Base-by-base conservation (phyloP, 1,140 invertebrate species). In the Drosophila watanabei region DNA sequence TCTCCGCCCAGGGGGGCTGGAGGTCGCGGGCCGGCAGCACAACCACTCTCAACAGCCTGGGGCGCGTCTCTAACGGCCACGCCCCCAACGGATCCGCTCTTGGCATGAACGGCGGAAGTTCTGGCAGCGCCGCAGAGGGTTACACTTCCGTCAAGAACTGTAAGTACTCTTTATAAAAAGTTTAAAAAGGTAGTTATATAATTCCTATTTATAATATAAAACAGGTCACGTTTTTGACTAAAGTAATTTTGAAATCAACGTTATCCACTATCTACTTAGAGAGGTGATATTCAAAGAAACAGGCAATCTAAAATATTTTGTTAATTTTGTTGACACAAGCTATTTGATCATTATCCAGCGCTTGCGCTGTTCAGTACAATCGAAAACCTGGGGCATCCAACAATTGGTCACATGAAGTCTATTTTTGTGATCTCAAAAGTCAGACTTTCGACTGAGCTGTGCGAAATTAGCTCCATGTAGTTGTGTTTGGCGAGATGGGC, bases 21-120 rank as follows among this genome's bases (percentile, higher is more conserved):
- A 68, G 94, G 56, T 94, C 94, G 6, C 89, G 93, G 13, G 93
- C 94, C 14, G 95, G 95, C 10, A 95, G 94, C 51, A 95, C 94
- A 7, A 94, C 95, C 61, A 95, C 95, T 1, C 85, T 95, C 1
- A 95, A 95, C 75, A 95, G 94, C 45, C 91, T 94, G 51, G 94
- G 93, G 18, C 71, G 92, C 10, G 78, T 79, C 8, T 91, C 85
- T 1, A 91, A 88, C 37, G 84, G 83, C 24, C 91, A 93, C 77
- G 80, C 75, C 30, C 79, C 63, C 30, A 91, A 89, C 33, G 92
- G 82, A 20, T 88, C 75, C 2, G 80, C 79, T 3, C 30, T 88
- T n/a, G 86, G 88, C 46, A 76, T 82, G 33, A 92, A 91, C 43
- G 86, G 92, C 2, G 81, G 88, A 14, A 92, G 82, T 49, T 88